phyloP scores from a whole-genome alignment of 2,797 vertebrate species.

The Synanceia verrucosa region DNA sequence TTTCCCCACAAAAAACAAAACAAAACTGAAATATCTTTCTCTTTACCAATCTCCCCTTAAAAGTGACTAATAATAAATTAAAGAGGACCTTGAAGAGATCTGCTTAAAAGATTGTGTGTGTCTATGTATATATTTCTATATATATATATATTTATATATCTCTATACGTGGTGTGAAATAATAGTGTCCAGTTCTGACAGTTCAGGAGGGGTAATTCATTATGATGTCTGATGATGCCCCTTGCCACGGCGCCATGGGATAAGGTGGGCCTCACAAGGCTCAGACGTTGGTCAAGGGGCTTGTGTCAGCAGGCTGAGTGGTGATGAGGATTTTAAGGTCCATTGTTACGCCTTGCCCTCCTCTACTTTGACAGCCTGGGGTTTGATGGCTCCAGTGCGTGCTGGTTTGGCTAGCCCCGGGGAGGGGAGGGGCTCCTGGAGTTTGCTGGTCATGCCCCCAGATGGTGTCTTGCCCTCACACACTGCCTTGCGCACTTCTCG shows the following conservation, averaged over 20 bases:
- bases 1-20: constrained; percentile 52
- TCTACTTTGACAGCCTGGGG: constrained; percentile 92
- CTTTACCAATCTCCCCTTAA: constrained; percentile 73
- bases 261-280: constrained; percentile 46
- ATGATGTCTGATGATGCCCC: constrained; percentile 52
- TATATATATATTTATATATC: constrained; percentile 83
- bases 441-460: constrained; percentile 83
- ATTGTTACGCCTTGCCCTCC: constrained; percentile 90
- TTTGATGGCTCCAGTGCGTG: constrained; percentile 93
- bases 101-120: constrained; percentile 82
- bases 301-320: constrained; percentile 58
- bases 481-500: constrained; percentile 80
- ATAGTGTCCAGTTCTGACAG: constrained; percentile 76
- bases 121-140: constrained; percentile 83
- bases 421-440: constrained; percentile 86
- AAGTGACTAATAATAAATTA: constrained; percentile 86
- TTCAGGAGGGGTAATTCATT: constrained; percentile 63
- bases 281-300: constrained; percentile 45
- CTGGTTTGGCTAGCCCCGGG: constrained; percentile 85
- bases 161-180: constrained; percentile 80
- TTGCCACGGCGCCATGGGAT: constrained; percentile 50
- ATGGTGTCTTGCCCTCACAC: constrained; percentile 85
- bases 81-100: constrained; percentile 82
- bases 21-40: constrained; percentile 51
- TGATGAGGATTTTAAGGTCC: constrained; percentile 73